A percentile compares a stretch with the other conserved stretches of the same genome.
Evolutionary conservation across 2,113 vertebrate species (phyloP).

Genomic region (Nematolebias whitei): DNA sequence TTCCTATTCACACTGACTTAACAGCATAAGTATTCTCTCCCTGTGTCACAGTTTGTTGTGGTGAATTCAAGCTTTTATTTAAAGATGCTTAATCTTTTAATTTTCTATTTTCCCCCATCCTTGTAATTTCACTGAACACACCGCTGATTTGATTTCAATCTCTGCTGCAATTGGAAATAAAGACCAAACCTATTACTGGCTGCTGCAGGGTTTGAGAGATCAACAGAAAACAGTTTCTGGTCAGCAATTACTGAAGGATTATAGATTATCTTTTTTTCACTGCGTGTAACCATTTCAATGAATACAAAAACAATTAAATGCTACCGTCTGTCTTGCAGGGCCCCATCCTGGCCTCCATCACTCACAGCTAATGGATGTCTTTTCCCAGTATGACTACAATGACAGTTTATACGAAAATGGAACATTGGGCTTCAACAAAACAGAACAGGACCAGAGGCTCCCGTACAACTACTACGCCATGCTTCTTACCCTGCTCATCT

Average conservation of each 20-base stretch:
- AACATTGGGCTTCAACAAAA: slow-evolving; percentile 85
- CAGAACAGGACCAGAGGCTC: slow-evolving; percentile 76
- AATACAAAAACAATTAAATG: slow-evolving; percentile 5
- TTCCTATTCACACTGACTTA: neutral
- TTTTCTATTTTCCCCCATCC: neutral
- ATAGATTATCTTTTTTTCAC: slow-evolving; percentile 4
- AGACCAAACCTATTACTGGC: neutral
- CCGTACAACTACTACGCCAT: slow-evolving; percentile 97
- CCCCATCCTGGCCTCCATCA: slow-evolving; percentile 67
- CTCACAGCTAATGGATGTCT: slow-evolving; percentile 88
- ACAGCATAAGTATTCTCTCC: neutral
- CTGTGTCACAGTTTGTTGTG: neutral
- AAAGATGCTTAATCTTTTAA: neutral
- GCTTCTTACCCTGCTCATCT: slow-evolving; percentile 96
- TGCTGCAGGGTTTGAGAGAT: neutral
- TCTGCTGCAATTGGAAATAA: neutral
- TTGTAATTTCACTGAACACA: neutral
- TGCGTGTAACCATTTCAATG: slow-evolving; percentile 6
- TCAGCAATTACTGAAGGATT: slow-evolving; percentile 9
- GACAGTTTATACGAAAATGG: slow-evolving; percentile 83
- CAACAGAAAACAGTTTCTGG: neutral
- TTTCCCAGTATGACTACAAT: slow-evolving; percentile 89
- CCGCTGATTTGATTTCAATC: neutral
- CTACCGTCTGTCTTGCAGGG: slow-evolving; percentile 54
- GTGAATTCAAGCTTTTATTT: neutral